Base-by-base conservation (phyloP, 2,113 vertebrate species). In the Melospiza melodia region DNA sequence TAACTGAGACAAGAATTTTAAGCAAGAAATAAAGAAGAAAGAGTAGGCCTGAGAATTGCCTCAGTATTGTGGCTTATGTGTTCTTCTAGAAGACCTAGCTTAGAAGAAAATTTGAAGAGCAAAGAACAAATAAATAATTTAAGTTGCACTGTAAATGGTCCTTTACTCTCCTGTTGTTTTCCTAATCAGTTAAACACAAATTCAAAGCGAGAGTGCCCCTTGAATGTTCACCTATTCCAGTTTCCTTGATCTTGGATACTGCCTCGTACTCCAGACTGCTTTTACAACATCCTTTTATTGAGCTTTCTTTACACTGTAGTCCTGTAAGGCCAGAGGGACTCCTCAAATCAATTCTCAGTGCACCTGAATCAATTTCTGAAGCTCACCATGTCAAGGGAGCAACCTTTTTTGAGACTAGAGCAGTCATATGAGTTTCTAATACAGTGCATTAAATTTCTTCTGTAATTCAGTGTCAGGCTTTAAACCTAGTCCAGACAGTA, bases 301-400 rank as follows among this genome's bases (percentile, higher is more conserved):
- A 97, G 66, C 46, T 83, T 87, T 89, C 85, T 92, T 94, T 87
- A 37, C 77, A 74, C n/a, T 58, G 25, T 46, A 83, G 63, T 94
- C 89, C 83, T 48, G 5, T 48, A 93, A 93, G 69, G 69, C 92
- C 59, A 90, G 65, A 95, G 57, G 84, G 78, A 92, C 48, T 94
- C 87, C 90, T 94, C 80, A 77, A 96, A 95, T 97, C 94, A 94
- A 96, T 97, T 94, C 90, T 93, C 78, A 80, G 84, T 69, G 76
- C 74, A 90, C 61, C 77, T 90, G 85, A 96, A 97, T 97, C 96
- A 94, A 94, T 97, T 95, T 94, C 87, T 93, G 83, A 93, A 95
- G 88, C 91, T 84, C 61, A 79, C 89, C 55, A 63, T 72, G 87
- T 95, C 96, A 97, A 86, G 87, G 89, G 84, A 97, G 59, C 59